Base-by-base conservation (phyloP, 2,888 invertebrate species). In the Chalcosyrphus nemorum region DNA sequence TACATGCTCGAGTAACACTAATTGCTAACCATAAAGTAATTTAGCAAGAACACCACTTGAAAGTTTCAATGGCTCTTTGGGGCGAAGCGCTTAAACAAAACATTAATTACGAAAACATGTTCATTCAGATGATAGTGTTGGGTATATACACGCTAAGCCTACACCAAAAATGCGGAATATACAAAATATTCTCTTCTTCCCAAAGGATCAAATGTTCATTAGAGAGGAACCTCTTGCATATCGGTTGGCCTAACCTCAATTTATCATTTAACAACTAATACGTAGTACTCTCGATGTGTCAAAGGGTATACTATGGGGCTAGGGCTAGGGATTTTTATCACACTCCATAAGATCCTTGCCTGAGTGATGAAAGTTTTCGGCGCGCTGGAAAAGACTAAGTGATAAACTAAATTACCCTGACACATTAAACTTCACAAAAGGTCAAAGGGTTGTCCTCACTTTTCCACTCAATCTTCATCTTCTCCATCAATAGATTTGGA, bases 381-480 rank as follows among this genome's bases (percentile, higher is more conserved):
- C n/a, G 4, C 19, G 7, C 4, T 29, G 50, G 17, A 41, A 45
- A 57, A 57, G 76, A 29, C 66, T 59, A 76, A 76, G 66, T 76
- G 76, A 76, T 76, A 68, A 68, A 66, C 66, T 52, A 59, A 76
- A 76, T 76, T 76, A 41, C 59, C 76, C 76, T 32, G 57, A 68
- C 76, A 68, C 76, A 76, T 76, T 68, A 68, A 56, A 76, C 32
- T 59, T 57, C 9, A 43, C 35, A 32, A 45, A 76, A 17, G 76
- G 57, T 66, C 76, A 76, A 68, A 59, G 66, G 75, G 57, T 66
- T 76, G 57, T 50, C 61, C 38, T 6, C 75, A 75, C 65, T 75
- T 75, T 75, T 65, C 47, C 59, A 59, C 66, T 76, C 66, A 76
- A 76, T 76, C 76, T 76, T 75, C 57, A 75, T 75, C 75, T 57